Evolutionary conservation across 2,113 vertebrate genomes (phyloP), one percentile per base, ranked within the genome.

Genomic region (Ceyx cyanopectus): DNA sequence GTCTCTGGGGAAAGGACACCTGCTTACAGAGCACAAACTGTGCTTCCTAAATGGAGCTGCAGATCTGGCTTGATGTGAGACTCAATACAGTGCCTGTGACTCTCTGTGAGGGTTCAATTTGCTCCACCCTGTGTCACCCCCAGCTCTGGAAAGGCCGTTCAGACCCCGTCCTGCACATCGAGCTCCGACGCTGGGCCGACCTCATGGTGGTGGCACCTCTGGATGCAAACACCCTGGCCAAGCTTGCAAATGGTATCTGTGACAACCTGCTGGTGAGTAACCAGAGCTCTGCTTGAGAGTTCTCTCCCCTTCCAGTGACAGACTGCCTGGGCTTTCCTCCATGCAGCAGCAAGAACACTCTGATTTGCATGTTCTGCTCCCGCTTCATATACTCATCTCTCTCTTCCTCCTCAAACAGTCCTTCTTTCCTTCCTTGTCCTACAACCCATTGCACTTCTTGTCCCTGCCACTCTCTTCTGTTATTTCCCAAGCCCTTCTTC

Each of bases 211-310:
- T 99, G 63, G 99, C 99, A 43, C 99, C 99, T 16, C 97, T 99
- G 3, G 99, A 99, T 50, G 99, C 99, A 85, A 99, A 99, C 97
- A 99, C 99, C 1, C 98, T 99, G 89, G 99, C 98, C 43, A 99
- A 99, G 96, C 98, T 99, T 7, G 98, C 99, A 12, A 98, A 81
- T 46, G 99, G 99, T 41, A 98, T 99, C 95, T 99, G 99, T 97
- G 99, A 99, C 97, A 99, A 99, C 94, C 97, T 99, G 57, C 97
- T 99, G 98, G 99, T 99, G 95, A 98, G 99, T 96, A 37, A n/a
- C n/a, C 0, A 0, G 26, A 9, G 43, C 63, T 62, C 54, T 73
- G 34, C 72, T 41, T 24, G 10, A 29, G 6, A 7, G 30, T 67
- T 43, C 51, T 75, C 15, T 60, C 53, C 16, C 18, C 18, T 56